A percentile compares a stretch with the other conserved stretches of the same genome.
Conservation (phyloP, 2,888 invertebrate species). For the Euclidia mi region DNA sequence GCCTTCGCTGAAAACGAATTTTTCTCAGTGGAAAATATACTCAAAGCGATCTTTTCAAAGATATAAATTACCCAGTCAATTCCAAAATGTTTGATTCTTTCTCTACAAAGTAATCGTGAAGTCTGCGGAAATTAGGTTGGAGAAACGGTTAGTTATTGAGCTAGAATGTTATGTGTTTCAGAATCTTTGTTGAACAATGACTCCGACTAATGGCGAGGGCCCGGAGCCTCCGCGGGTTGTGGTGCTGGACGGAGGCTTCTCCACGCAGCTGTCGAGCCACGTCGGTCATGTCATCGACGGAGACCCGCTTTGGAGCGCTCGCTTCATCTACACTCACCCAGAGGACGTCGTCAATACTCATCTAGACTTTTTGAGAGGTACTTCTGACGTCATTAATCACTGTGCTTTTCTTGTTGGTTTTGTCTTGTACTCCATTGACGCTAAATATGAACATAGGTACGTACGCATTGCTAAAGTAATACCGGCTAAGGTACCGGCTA, state of each 20-base stretch:
- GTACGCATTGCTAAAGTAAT: no score
- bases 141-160: background rate
- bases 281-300: slow-evolving; percentile 94
- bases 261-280: slow-evolving; percentile 94
- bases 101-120: background rate
- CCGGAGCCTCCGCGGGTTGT: slow-evolving; percentile 80
- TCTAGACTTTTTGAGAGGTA: slow-evolving; percentile 94
- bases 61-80: no score
- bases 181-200: slow-evolving; percentile 64
- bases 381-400: no score
- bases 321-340: slow-evolving; percentile 94
- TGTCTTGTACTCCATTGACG: no score
- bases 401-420: no score
- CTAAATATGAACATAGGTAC: no score
- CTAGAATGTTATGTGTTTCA: slow-evolving; percentile 26
- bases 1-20: no score
- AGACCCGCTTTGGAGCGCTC: slow-evolving; percentile 97
- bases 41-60: no score
- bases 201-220: slow-evolving; percentile 72
- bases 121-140: background rate
- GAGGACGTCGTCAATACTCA: slow-evolving; percentile 95
- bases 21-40: no score
- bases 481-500: no score
- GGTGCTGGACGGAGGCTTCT: slow-evolving; percentile 94
- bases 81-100: no score